Evolutionary conservation across 2,888 invertebrate genomes (phyloP), one percentile per base, ranked within the genome.

Genomic region (Drosophila algonquin): DNA sequence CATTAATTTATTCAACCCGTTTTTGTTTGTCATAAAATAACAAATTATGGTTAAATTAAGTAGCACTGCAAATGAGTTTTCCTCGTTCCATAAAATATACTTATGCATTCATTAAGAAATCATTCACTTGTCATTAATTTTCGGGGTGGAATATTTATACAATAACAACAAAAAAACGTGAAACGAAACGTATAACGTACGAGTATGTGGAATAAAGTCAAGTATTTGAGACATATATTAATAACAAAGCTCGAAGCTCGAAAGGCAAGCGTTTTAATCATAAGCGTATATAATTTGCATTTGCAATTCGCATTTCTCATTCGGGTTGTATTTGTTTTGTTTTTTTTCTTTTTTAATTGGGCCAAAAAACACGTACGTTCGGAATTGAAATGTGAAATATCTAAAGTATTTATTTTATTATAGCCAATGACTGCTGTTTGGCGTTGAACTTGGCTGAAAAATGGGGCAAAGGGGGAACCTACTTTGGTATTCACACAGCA

Each of bases 271-370:
- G 30, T 35, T 56, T 53, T 54, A 64, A 70, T 64, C 58, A 76
- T 75, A 78, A 70, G 14, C 51, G 59, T 47, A 51, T 61, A 27
- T 65, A 75, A 84, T 81, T 84, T 73, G 73, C 75, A 81, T 84
- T 65, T 63, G 70, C 69, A 63, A 16, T 40, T 40, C 40, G 40
- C 40, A n/a, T 40, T 40, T 14, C 24, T 3, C 24, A 4, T 24
- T 24, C 24, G 24, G 40, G 14, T 40, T 40, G 40, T 40, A 6
- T n/a, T n/a, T 48, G 40, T 48, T 40, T 40, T 44, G 68, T 10
- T 40, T 50, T 40, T 50, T 68, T 7, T 44, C n/a, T 30, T 14
- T 44, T 47, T 73, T 59, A 63, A 80, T 77, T 50, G 58, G 52
- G 57, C 27, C n/a, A 45, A 57, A 59, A 63, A 40, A 76, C 69